A percentile compares a stretch with the other conserved stretches of the same genome.
phyloP scores from a whole-genome alignment of 1,140 invertebrate genomes.

The Formica selysi region DNA sequence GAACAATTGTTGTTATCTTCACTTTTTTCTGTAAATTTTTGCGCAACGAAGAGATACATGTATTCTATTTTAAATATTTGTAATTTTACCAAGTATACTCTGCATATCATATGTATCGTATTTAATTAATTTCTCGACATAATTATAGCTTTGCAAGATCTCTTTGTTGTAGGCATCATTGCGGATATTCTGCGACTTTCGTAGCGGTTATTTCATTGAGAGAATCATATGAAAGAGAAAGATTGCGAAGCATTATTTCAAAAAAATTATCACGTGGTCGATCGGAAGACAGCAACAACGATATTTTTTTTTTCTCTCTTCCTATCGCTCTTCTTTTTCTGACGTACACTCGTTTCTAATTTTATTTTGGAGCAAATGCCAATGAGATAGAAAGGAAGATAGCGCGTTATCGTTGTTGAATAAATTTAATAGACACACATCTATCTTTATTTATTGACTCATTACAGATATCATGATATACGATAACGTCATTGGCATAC shows the following conservation, averaged over 20 bases:
- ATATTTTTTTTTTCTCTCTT: neutral
- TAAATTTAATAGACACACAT: slow-evolving; percentile 29
- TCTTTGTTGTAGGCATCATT: neutral
- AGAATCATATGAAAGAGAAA: neutral
- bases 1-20: no score
- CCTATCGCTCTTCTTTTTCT: slow-evolving; percentile 6
- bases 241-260: slow-evolving; percentile 17
- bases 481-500: neutral
- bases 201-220: neutral
- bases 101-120: neutral
- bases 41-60: no score
- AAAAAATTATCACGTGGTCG: slow-evolving; percentile 11
- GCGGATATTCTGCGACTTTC: neutral
- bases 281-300: slow-evolving; percentile 21
- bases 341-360: neutral
- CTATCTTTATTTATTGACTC: neutral
- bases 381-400: slow-evolving; percentile 3
- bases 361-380: slow-evolving; percentile 31
- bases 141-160: neutral
- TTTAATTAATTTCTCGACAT: neutral
- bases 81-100: no score
- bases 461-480: neutral
- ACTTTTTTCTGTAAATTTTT: no score
- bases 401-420: neutral
- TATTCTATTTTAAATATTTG: no score